Base-by-base conservation (phyloP, 1,140 invertebrate species). In the Trypoxylus dichotomus region DNA sequence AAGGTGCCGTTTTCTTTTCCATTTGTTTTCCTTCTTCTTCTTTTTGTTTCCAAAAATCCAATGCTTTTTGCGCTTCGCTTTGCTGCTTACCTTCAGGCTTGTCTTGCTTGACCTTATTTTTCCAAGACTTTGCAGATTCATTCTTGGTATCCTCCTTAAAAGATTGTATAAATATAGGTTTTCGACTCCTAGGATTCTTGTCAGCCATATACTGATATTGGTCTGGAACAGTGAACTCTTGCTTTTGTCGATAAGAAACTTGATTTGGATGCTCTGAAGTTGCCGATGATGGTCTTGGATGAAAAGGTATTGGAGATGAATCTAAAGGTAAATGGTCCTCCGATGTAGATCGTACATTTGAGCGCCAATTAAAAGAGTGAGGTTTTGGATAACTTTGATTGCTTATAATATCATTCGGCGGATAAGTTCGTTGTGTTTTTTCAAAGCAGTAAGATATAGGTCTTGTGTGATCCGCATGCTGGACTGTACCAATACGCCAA, bases 161-260 rank as follows among this genome's bases (percentile, higher is more conserved):
- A 78, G 79, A 78, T 47, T 85, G 84, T 19, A 86, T 85, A 63
- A 84, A 81, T 63, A 92, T 92, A 27, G 91, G 91, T 83, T 90
- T 89, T 37, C 92, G 83, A 75, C 91, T 92, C 79, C 91, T 85
- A 3, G 91, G 91, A 78, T 89, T 90, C 78, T 91, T 90, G 85
- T 92, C 92, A 2, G 91, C 90, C 77, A 91, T 89, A 82, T 92
- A 92, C 78, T 91, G 87, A 81, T 89, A 91, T 19, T 78, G 74
- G 75, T 84, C 83, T 1, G 80, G 77, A 85, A 85, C 41, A 81
- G 83, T 2, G 83, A 81, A 54, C 63, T 37, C 43, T 27, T 27
- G 27, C 72, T 81, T 15, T 72, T 83, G 85, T 88, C 90, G 76
- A 13, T 47, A 42, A 10, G 19, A 21, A 15, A 19, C 32, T 75